These are phyloP conservation scores for Hippocampus barbouri DNA, from an alignment of 2,113 vertebrate genomes.

Conservation along the genomic window DNA sequence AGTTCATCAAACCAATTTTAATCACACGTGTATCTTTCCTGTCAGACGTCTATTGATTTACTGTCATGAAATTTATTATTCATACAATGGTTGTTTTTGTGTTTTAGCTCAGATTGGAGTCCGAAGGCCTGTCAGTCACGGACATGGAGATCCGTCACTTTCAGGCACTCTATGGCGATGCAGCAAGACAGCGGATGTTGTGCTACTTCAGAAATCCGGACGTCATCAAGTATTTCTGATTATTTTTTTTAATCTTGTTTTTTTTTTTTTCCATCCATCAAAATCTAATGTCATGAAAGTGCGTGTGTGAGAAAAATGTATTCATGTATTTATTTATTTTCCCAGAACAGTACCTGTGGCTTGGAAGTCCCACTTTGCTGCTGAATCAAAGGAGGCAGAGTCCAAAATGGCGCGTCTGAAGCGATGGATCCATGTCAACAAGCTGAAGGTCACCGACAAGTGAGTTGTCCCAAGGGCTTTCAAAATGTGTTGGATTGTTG, in stretches of 20 bases:
- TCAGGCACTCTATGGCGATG: constrained; percentile 62
- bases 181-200: constrained; percentile 61
- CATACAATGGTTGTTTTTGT: background rate
- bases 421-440: constrained; percentile 48
- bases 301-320: background rate
- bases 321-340: background rate
- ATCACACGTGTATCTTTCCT: too few relatives aligned
- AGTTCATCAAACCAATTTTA: too few relatives aligned
- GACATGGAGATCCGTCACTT: constrained; percentile 87
- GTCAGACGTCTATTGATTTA: too few relatives aligned
- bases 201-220: constrained; percentile 79
- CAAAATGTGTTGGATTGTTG: background rate
- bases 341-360: constrained; percentile 78
- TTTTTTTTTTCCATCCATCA: background rate
- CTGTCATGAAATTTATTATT: background rate
- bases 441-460: constrained; percentile 66
- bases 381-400: constrained; percentile 78
- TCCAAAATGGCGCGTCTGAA: constrained; percentile 74
- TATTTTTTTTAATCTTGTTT: too few relatives aligned
- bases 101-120: constrained; percentile 72
- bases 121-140: constrained; percentile 77
- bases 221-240: constrained; percentile 57
- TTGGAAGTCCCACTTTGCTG: constrained; percentile 78
- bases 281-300: background rate
- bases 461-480: constrained; percentile 31